Base-by-base conservation (phyloP, 2,888 invertebrate species). In the Leucoma salicis region DNA sequence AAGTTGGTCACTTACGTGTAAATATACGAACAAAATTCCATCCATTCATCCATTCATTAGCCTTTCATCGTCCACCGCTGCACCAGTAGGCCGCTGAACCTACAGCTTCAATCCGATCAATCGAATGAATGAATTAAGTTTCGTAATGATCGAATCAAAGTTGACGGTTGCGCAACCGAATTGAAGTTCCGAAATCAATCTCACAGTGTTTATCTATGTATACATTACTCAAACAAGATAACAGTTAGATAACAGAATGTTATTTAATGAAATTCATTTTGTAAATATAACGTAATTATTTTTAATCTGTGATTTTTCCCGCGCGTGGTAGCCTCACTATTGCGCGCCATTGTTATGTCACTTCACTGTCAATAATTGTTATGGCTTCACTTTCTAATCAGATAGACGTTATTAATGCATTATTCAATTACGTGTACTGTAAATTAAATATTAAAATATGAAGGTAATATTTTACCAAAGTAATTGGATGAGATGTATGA, bases 101-200 rank as follows among this genome's bases (percentile, higher is more conserved):
- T 57, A 46, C 40, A 40, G 49, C 49, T 53, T 49, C 49, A 39
- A 51, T 49, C 40, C 50, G 33, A 46, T n/a, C 39, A n/a, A 21
- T 39, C 53, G 57, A 55, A 60, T 57, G 62, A 67, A 67, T 57
- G 65, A 44, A 62, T 54, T 59, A 54, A 53, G 53, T 62, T 66
- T 56, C 63, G 53, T 58, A 68, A 66, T 53, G 46, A 58, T 51
- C 51, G 36, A 51, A 51, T 63, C 46, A 43, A 46, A 34, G 40
- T 48, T 36, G 42, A 49, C 49, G 31, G 47, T 64, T 61, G 52
- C 52, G 49, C 46, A 63, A 63, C 39, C 35, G 33, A 46, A 51
- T 50, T 43, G 41, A 39, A 36, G 46, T 49, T 49, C 57, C 14
- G 36, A 56, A 66, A 63, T 58, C 45, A 53, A 57, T 61, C 38